Evolutionary conservation across 2,113 vertebrate genomes (phyloP).

Genomic region (Athene cunicularia): DNA sequence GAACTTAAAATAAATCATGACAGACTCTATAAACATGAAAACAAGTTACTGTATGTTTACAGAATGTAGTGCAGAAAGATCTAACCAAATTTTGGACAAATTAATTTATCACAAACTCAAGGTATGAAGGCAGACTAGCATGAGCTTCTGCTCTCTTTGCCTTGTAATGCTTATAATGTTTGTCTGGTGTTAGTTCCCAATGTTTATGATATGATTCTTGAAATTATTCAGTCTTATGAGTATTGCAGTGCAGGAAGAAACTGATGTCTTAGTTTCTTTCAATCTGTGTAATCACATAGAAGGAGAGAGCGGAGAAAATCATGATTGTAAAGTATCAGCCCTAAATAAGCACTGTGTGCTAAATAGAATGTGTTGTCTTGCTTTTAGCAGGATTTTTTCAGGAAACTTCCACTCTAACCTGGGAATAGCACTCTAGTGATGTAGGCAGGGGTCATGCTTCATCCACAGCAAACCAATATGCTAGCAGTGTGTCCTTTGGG

Average conservation of each 20-base stretch:
- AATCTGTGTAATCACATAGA: not conserved
- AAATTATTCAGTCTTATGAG: not conserved
- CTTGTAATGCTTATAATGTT: not conserved
- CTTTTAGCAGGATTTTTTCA: not conserved
- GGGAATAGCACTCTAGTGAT: not conserved
- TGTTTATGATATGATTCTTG: not conserved
- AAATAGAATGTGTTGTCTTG: not conserved
- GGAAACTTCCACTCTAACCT: not conserved
- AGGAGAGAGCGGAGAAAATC: not conserved
- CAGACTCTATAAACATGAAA: not conserved
- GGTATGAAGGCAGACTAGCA: not conserved
- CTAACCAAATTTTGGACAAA: not conserved
- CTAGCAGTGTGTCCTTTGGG: not conserved
- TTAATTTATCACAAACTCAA: not conserved
- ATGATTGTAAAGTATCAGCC: not conserved
- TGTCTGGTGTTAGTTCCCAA: not conserved
- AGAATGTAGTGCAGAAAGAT: not conserved
- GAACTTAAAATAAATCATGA: not conserved
- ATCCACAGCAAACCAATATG: not conserved
- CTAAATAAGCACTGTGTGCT: not conserved
- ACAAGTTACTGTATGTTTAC: not conserved
- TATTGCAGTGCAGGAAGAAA: not conserved
- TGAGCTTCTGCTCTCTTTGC: not conserved
- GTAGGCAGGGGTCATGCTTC: not conserved
- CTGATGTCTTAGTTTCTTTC: rapidly evolving